Conservation (phyloP, 2,113 vertebrate species). For the Oenanthe melanoleuca region DNA sequence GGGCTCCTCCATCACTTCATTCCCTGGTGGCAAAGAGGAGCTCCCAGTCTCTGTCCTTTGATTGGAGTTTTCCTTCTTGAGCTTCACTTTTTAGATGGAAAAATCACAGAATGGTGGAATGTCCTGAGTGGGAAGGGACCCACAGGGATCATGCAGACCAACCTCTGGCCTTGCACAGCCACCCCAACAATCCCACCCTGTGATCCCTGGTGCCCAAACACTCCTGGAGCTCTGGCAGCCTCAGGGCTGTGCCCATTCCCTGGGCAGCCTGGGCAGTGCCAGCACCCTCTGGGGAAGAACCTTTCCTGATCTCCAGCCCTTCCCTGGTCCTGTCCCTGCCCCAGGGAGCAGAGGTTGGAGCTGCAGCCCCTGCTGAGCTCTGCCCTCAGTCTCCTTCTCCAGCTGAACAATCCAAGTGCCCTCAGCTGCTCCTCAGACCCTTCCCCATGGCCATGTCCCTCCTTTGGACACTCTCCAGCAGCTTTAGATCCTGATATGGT, state of each 20-base stretch:
- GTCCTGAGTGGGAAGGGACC: background rate
- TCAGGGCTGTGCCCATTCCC: background rate
- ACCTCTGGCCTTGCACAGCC: background rate
- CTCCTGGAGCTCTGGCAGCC: background rate
- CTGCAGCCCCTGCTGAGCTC: too few species aligned
- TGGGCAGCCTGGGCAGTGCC: background rate
- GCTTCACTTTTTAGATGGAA: background rate
- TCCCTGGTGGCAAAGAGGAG: background rate
- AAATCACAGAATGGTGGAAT: background rate
- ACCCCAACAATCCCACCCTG: background rate
- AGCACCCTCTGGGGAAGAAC: background rate
- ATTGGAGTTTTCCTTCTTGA: background rate
- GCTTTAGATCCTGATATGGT: background rate
- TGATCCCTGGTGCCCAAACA: accelerated
- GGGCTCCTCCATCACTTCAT: background rate
- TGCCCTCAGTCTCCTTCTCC: background rate
- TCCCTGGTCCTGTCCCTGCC: too few species aligned
- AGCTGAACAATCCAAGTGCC: too few species aligned
- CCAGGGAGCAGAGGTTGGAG: too few species aligned
- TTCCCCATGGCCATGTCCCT: background rate
- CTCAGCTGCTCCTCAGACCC: too few species aligned
- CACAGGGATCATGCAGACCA: accelerated
- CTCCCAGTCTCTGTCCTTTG: background rate
- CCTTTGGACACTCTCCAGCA: background rate
- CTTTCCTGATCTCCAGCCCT: too few species aligned